Conservation (phyloP, 2,113 vertebrate species). For the Cariama cristata region DNA sequence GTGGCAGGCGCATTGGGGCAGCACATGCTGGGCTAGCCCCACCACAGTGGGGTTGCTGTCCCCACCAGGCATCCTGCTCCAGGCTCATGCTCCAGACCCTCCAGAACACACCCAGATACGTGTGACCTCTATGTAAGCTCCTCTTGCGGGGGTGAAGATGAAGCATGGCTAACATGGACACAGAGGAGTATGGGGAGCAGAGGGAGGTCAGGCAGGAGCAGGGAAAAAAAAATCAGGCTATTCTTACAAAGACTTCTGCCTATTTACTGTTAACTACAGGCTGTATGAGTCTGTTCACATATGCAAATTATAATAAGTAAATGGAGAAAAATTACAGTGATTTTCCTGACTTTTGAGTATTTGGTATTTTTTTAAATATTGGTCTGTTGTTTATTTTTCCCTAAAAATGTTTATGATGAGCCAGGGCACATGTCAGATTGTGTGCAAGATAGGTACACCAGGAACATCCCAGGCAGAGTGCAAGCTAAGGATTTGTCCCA, state of each 20-base stretch:
- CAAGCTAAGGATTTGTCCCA: neutral
- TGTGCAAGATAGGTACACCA: neutral
- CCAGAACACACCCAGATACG: neutral
- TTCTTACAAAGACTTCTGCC: neutral
- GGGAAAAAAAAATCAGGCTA: neutral
- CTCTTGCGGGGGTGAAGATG: neutral
- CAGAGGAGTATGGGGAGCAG: neutral
- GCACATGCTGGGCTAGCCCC: neutral
- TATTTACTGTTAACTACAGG: neutral
- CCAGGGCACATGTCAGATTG: neutral
- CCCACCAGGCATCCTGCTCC: too few relatives aligned
- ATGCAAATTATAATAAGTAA: neutral
- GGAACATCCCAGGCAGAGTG: neutral
- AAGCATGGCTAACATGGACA: neutral
- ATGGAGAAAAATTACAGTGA: neutral
- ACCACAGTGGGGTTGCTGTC: accelerated
- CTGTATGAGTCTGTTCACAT: neutral
- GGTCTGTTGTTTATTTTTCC: neutral
- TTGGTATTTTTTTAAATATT: neutral
- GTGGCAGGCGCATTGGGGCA: accelerated
- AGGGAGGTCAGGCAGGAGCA: neutral
- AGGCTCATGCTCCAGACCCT: neutral
- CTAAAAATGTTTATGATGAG: neutral
- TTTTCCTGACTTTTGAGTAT: neutral
- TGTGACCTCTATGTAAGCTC: accelerated